Base-by-base conservation (phyloP, 1,140 invertebrate genomes). In the Bicyclus anynana region DNA sequence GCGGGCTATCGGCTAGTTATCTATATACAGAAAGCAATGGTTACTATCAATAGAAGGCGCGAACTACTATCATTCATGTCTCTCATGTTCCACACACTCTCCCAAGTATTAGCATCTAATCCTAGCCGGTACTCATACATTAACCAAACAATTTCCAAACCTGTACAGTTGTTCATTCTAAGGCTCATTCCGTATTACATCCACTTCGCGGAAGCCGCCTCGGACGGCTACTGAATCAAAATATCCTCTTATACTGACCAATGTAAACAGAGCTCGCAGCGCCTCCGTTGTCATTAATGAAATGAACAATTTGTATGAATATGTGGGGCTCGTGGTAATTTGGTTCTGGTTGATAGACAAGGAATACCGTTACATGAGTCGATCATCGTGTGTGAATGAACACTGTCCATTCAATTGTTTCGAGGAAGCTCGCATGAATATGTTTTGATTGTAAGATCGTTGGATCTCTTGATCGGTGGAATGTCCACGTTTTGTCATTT, bases 311-410 rank as follows among this genome's bases (percentile, higher is more conserved):
- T 18, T 44, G 26, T 20, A 26, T 29, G 37, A 9, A 20, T 14
- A 54, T 17, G 16, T 33, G 46, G n/a, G 37, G 70, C 16, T 67
- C 70, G 14, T 20, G 21, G 3, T 50, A 33, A 10, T 16, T 5
- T 73, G 70, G 70, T 54, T 46, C 23, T 21, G 29, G 60, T 56
- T 69, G 64, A 69, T 69, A 69, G 70, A 72, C 70, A 56, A 69
- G 62, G 37, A 40, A 46, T 70, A 67, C 70, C 70, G 70, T 70
- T 73, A 70, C 52, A 9, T 33, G 57, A 37, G 49, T 52, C 48
- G 64, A 69, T 67, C 59, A 64, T 49, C 54, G 62, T 56, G 49
- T 69, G 58, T 74, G 65, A 71, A 74, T 74, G 71, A 69, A 74
- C 62, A 64, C 29, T 51, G 65, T 46, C 62, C 71, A 73, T 73